These are phyloP conservation scores for Chiropotes sagulatus DNA, from an alignment of 2,797 vertebrate genomes.

Conservation along the genomic window DNA sequence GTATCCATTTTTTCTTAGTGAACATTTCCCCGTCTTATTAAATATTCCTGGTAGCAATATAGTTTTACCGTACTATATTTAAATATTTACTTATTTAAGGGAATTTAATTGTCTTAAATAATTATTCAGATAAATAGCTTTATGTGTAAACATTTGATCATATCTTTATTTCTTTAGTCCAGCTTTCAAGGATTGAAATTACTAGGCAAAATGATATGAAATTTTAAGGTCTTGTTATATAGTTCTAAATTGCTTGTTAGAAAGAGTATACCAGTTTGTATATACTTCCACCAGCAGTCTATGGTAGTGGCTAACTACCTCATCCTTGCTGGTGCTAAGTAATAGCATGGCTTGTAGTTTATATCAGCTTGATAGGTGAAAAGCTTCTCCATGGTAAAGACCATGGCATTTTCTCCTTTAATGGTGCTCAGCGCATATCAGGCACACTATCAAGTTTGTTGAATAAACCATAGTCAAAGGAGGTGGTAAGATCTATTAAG, in stretches of 20 bases:
- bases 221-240: background rate
- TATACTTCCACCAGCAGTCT: background rate
- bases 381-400: background rate
- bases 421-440: background rate
- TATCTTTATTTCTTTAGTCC: background rate
- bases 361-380: background rate
- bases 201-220: background rate
- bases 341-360: background rate
- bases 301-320: background rate
- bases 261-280: background rate
- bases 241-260: background rate
- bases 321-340: background rate
- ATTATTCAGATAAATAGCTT: background rate
- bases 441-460: background rate
- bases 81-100: background rate
- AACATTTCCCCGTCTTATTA: background rate
- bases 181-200: background rate
- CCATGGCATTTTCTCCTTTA: background rate
- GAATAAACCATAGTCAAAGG: background rate
- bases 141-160: background rate
- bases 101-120: conserved; percentile 7
- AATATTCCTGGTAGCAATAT: background rate
- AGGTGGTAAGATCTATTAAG: background rate
- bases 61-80: background rate
- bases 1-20: background rate